A percentile compares a stretch with the other conserved stretches of the same genome.
These are phyloP conservation scores for Diaphora mendica DNA, from an alignment of 2,888 invertebrate species.

Conservation along the genomic window DNA sequence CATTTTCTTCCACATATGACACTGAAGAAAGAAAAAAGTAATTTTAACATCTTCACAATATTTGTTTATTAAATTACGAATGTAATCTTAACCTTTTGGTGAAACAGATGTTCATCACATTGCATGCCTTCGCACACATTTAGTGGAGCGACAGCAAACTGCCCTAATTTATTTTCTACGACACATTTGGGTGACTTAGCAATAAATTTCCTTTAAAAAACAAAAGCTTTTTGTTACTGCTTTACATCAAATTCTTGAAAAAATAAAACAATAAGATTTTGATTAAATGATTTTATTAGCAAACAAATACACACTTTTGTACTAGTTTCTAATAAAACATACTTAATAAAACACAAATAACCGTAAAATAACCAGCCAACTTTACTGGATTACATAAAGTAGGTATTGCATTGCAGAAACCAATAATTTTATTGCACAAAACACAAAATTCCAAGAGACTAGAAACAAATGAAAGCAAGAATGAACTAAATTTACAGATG, in stretches of 20 bases:
- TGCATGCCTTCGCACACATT: background rate
- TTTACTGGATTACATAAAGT: background rate
- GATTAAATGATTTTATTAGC: conserved; percentile 12
- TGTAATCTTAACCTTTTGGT: background rate
- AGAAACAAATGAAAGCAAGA: background rate
- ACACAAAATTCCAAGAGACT: conserved; percentile 11
- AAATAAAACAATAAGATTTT: background rate
- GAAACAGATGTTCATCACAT: background rate
- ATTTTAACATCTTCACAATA: background rate
- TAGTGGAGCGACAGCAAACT: background rate
- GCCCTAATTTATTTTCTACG: background rate
- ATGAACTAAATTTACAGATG: background rate
- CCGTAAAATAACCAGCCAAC: background rate
- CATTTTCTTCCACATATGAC: conserved; percentile 18
- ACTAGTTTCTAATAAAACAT: background rate
- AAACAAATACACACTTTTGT: conserved; percentile 3
- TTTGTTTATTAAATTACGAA: background rate
- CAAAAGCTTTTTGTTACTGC: background rate
- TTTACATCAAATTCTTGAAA: background rate
- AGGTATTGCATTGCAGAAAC: background rate
- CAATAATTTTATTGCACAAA: conserved; percentile 2
- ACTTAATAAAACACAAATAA: conserved; percentile 1
- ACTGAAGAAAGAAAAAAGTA: conserved; percentile 14
- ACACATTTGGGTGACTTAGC: background rate
- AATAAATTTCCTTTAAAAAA: background rate